Percentiles rank a stretch among this genome's conserved stretches.
Evolutionary conservation across 2,797 vertebrate species (phyloP).

Genomic region (Argentina silus): DNA sequence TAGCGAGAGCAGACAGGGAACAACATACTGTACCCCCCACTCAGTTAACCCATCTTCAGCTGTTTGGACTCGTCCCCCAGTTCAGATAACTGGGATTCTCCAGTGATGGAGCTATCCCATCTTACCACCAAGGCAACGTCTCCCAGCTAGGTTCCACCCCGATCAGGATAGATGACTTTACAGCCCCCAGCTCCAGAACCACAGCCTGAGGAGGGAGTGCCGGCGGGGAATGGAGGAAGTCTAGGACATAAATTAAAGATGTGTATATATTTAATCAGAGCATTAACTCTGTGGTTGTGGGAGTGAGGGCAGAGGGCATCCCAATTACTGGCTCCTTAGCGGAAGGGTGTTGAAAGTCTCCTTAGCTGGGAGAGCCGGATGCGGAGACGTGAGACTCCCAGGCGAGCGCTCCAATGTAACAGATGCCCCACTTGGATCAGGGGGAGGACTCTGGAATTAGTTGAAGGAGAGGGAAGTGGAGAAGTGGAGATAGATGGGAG

Average conservation of each 20-base stretch:
- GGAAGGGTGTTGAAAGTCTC: slow-evolving; percentile 51
- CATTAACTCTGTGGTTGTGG: slow-evolving; percentile 54
- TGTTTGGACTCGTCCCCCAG: slow-evolving; percentile 44
- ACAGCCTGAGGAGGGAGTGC: slow-evolving; percentile 37
- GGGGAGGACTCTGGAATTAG: slow-evolving; percentile 33
- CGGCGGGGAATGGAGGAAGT: slow-evolving; percentile 40
- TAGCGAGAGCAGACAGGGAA: neutral
- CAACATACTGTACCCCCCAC: neutral
- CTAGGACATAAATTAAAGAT: slow-evolving; percentile 61
- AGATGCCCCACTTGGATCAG: slow-evolving; percentile 27
- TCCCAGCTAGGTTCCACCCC: slow-evolving; percentile 49
- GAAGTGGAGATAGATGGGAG: neutral
- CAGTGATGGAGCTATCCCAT: slow-evolving; percentile 30
- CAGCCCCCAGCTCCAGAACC: slow-evolving; percentile 45
- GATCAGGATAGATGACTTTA: slow-evolving; percentile 57
- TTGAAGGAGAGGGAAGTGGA: slow-evolving; percentile 24
- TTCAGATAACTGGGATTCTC: slow-evolving; percentile 60
- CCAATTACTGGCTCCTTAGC: slow-evolving; percentile 52
- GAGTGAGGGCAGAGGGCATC: slow-evolving; percentile 55
- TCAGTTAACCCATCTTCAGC: slow-evolving; percentile 43
- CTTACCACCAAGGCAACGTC: slow-evolving; percentile 37
- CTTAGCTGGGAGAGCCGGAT: slow-evolving; percentile 30
- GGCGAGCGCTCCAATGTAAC: slow-evolving; percentile 20
- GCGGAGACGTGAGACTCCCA: slow-evolving; percentile 34
- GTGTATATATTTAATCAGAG: slow-evolving; percentile 39